Percentiles rank a stretch among this genome's conserved stretches.
Evolutionary conservation across 2,797 vertebrate genomes (phyloP).

Genomic region (Dromococcyx pavoninus): DNA sequence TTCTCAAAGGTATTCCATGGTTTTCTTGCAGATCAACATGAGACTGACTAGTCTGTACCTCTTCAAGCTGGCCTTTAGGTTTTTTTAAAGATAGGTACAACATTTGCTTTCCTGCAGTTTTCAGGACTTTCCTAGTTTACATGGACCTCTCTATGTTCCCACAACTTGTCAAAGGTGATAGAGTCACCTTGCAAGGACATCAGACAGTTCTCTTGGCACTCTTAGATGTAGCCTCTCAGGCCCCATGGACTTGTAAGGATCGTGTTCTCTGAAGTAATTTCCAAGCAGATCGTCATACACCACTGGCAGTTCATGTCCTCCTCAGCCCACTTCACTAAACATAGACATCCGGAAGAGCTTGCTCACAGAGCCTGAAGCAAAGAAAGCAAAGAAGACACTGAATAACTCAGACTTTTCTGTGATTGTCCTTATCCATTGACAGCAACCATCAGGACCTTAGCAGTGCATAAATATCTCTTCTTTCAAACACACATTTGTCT

Average conservation of each 20-base stretch:
- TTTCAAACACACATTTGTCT: background rate
- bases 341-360: background rate
- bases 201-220: background rate
- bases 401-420: background rate
- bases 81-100: background rate
- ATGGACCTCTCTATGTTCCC: background rate
- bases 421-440: background rate
- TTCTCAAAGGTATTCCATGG: background rate
- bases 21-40: background rate
- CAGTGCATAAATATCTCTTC: background rate
- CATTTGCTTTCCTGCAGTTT: background rate
- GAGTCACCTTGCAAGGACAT: background rate
- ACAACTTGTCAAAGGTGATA: background rate
- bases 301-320: background rate
- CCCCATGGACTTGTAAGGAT: background rate
- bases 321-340: background rate
- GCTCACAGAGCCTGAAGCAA: background rate
- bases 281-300: rapidly evolving
- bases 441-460: background rate
- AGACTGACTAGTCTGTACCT: background rate
- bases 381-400: background rate
- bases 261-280: background rate
- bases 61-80: background rate
- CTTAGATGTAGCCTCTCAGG: background rate
- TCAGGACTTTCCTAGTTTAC: background rate